phyloP scores from a whole-genome alignment of 1,140 invertebrate genomes.

The Drosophila lacteicornis region DNA sequence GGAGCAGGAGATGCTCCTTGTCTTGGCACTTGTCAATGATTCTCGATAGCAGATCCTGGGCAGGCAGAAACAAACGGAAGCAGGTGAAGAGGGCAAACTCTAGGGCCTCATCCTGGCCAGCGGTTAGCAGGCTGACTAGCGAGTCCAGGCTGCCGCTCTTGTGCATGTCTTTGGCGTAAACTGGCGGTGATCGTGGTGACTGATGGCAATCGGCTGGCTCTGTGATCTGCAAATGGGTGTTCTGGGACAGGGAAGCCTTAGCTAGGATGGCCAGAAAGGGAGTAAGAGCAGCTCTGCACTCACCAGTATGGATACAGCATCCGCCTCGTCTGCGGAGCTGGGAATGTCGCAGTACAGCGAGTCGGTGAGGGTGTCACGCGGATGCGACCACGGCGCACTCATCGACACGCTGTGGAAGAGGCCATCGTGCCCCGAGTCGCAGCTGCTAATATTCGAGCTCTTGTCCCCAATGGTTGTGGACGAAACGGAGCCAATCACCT shows the following conservation, averaged over 20 bases:
- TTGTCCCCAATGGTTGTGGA: conserved; percentile 72
- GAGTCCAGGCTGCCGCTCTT: conserved; percentile 43
- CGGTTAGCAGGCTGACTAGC: conserved; percentile 37
- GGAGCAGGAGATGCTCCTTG: conserved; percentile 21
- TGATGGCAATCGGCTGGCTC: conserved; percentile 51
- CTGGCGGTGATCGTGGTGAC: conserved; percentile 22
- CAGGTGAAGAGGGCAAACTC: conserved; percentile 53
- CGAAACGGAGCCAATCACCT: conserved; percentile 58
- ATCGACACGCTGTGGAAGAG: conserved; percentile 78
- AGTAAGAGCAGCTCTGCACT: background rate
- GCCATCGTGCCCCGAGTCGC: conserved; percentile 78
- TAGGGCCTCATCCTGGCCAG: conserved; percentile 32
- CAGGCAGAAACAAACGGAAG: conserved; percentile 42
- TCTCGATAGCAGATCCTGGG: conserved; percentile 42
- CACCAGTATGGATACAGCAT: conserved; percentile 57
- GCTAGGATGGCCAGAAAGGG: background rate
- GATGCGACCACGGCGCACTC: conserved; percentile 52
- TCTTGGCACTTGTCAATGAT: conserved; percentile 33
- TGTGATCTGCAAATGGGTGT: conserved; percentile 55
- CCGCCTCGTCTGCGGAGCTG: conserved; percentile 66
- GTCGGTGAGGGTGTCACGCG: conserved; percentile 57
- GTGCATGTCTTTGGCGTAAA: conserved; percentile 70
- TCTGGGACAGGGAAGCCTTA: conserved; percentile 10
- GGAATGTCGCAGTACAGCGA: conserved; percentile 75
- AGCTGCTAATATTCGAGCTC: conserved; percentile 74